Evolutionary conservation across 2,797 vertebrate genomes (phyloP), one percentile per base, ranked within the genome.

Genomic region (Bradypodion pumilum): DNA sequence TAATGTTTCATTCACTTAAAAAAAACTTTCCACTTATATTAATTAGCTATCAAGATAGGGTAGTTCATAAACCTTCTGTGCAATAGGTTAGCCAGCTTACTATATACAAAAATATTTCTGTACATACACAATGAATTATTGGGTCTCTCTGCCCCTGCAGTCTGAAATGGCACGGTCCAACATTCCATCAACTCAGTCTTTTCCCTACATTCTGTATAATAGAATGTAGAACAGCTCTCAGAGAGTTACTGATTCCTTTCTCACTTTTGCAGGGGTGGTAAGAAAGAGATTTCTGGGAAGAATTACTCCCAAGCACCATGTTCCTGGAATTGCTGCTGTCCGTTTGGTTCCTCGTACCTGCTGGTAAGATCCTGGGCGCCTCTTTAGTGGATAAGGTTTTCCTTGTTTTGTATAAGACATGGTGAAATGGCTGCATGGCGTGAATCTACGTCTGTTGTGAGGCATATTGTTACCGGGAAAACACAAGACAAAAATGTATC

Each of bases 321-420:
- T 44, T 76, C n/a, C 65, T 65, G 44, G 7, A 46, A 59, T 12
- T 46, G 12, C 29, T 81, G 46, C 16, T 44, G 42, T 37, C 65
- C 19, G 3, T 80, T 13, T 60, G 84, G 42, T 75, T 65, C 35
- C 12, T 84, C n/a, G 63, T 56, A 25, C 52, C 81, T 72, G 32
- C 82, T 29, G 86, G 81, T 87, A 83, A 83, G 80, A 60, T 37
- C 5, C 23, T 44, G 52, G 44, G 32, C 46, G 4, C n/a, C n/a
- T n/a, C n/a, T n/a, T n/a, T n/a, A 19, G 25, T 27, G n/a, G 0
- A 60, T 25, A 79, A 40, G n/a, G 23, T n/a, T 10, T 4, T 29
- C 23, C 21, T 44, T 70, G 19, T 1, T 56, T n/a, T 29, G 32
- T 16, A 40, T 56, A 5, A 80, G 40, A 23, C 16, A 25, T 19